Percentiles rank a stretch among this genome's conserved stretches.
phyloP scores from a whole-genome alignment of 2,888 invertebrate species.

The Xanthostigma xanthostigma region DNA sequence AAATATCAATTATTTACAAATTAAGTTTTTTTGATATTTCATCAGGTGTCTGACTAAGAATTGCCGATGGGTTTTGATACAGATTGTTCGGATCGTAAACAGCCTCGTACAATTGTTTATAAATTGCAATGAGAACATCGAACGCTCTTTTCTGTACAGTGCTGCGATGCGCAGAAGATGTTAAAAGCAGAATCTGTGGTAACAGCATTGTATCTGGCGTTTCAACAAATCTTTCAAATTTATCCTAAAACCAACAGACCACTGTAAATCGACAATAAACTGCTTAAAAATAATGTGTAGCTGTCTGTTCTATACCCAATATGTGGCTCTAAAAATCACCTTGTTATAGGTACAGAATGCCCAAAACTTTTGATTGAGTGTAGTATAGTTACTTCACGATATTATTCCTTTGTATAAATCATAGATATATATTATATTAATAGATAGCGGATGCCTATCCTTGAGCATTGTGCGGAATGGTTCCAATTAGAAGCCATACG shows the following conservation, averaged over 20 bases:
- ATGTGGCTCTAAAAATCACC: background rate
- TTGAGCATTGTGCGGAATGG: too few species aligned
- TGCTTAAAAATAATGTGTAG: background rate
- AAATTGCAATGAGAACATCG: slow-evolving; percentile 77
- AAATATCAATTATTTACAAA: background rate
- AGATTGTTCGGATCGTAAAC: slow-evolving; percentile 65
- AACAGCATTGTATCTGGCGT: slow-evolving; percentile 71
- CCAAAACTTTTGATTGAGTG: too few species aligned
- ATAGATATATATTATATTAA: too few species aligned
- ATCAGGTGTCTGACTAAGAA: slow-evolving; percentile 65
- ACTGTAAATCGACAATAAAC: background rate
- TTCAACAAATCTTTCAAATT: slow-evolving; percentile 74
- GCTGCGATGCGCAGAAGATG: slow-evolving; percentile 61
- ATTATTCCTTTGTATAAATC: too few species aligned
- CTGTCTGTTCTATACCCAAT: background rate
- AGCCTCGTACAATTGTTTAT: slow-evolving; percentile 68
- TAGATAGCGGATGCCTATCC: too few species aligned
- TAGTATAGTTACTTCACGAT: too few species aligned
- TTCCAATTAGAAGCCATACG: too few species aligned
- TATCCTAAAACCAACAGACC: slow-evolving; percentile 40
- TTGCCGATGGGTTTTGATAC: slow-evolving; percentile 54
- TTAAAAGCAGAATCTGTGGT: slow-evolving; percentile 72
- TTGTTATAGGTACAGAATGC: too few species aligned
- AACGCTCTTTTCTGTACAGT: slow-evolving; percentile 66
- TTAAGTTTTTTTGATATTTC: slow-evolving; percentile 34